phyloP scores from a whole-genome alignment of 2,888 invertebrate genomes.

The Tuta absoluta region DNA sequence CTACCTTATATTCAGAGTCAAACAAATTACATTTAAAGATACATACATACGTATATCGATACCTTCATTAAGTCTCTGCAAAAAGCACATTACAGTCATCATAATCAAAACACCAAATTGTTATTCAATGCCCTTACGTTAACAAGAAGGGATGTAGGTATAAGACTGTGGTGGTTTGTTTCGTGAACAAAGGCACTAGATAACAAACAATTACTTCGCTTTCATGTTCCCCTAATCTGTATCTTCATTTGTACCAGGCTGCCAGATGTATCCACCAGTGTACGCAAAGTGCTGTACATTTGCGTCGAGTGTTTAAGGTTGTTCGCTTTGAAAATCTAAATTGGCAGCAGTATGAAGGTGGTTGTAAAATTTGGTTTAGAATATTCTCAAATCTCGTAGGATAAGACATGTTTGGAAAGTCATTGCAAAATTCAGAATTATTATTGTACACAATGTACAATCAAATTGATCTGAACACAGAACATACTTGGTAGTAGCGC shows the following conservation, averaged over 20 bases:
- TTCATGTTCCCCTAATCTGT: conserved; percentile 56
- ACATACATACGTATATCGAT: no score
- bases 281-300: conserved; percentile 17
- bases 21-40: no score
- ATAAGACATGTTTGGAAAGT: no score
- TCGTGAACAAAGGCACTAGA: conserved; percentile 55
- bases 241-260: conserved; percentile 42
- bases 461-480: no score
- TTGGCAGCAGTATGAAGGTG: neutral
- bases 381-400: no score
- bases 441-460: no score
- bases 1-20: no score
- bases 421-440: no score
- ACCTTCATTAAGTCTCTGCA: neutral
- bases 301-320: neutral
- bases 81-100: neutral
- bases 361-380: neutral
- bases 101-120: neutral
- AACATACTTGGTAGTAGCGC: no score
- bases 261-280: conserved; percentile 46
- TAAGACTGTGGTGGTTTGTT: conserved; percentile 30
- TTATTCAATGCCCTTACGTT: no score
- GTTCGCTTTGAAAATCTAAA: neutral
- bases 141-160: conserved; percentile 25
- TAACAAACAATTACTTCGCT: conserved; percentile 63